These are phyloP conservation scores for Ianthella basta DNA, from an alignment of 37 sponge, comb jelly and placozoan genomes.

Conservation along the genomic window DNA sequence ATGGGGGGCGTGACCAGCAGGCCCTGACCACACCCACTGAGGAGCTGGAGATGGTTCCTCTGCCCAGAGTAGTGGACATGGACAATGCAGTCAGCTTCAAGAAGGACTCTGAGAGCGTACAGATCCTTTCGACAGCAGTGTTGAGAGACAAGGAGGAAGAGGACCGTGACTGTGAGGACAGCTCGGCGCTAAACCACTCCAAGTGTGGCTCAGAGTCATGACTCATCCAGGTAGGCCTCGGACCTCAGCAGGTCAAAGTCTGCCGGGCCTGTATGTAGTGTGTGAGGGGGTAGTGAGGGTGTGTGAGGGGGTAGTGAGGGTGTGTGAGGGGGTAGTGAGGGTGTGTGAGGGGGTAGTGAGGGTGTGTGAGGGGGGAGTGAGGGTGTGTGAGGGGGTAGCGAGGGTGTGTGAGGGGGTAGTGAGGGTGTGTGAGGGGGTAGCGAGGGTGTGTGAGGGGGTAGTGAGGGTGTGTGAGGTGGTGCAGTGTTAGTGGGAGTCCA, in stretches of 20 bases:
- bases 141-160: background rate
- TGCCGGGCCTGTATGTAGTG: background rate
- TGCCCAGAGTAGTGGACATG: background rate
- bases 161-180: background rate
- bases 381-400: background rate
- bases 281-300: too few species aligned
- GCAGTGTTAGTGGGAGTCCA: background rate
- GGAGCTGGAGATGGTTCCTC: slow-evolving; percentile 1
- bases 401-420: too few species aligned
- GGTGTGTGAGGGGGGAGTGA: slow-evolving; percentile 1
- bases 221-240: slow-evolving; percentile 17
- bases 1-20: background rate
- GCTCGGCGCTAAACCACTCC: background rate
- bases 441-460: too few species aligned
- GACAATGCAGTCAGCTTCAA: background rate
- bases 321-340: background rate
- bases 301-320: background rate
- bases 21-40: background rate
- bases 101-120: background rate
- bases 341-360: background rate
- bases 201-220: background rate
- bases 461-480: background rate
- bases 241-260: slow-evolving; percentile 17
- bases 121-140: background rate
- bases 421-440: too few species aligned